Evolutionary conservation across 2,797 vertebrate genomes (phyloP), one percentile per base, ranked within the genome.

Genomic region (Betta splendens): DNA sequence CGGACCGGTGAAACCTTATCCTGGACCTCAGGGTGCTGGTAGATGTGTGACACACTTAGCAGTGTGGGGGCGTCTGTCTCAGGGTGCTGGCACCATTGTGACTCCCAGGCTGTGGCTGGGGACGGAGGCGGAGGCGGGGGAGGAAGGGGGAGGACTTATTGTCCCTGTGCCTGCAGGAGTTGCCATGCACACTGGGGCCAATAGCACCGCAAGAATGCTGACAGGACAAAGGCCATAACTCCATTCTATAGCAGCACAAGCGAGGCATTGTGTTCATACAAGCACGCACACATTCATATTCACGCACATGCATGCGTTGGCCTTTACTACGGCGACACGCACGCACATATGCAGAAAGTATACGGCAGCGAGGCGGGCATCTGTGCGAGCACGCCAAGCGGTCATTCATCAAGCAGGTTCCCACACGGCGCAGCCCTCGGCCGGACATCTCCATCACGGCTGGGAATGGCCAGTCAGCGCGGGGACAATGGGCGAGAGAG

Each of bases 171-270:
- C 84, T 74, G 84, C 87, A 50, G 86, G 86, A 89, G 85, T 83
- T 85, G 85, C 83, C 84, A 80, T 86, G 59, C 69, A 79, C 72
- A 77, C 71, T 51, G 77, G 85, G 89, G 88, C 83, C 79, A 82
- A 75, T 16, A 3, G 83, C 89, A 83, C 84, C 60, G 36, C 81
- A 90, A 87, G 88, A 90, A 90, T 88, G 86, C 85, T 79, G 73
- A 69, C 58, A 69, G 84, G 88, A 88, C 87, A 94, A 93, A 93
- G 79, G 78, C 76, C 85, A 46, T 86, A 90, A 88, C 85, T 86
- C 89, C 86, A 87, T 91, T 91, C 88, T 86, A 90, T 84, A 82
- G 75, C 63, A 79, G 50, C 59, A 87, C 81, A 92, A 91, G 81
- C 23, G 48, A 63, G 59, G 69, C 86, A 88, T 91, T 94, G 89